Evolutionary conservation across 2,113 vertebrate genomes (phyloP).

Genomic region (Monopterus albus): DNA sequence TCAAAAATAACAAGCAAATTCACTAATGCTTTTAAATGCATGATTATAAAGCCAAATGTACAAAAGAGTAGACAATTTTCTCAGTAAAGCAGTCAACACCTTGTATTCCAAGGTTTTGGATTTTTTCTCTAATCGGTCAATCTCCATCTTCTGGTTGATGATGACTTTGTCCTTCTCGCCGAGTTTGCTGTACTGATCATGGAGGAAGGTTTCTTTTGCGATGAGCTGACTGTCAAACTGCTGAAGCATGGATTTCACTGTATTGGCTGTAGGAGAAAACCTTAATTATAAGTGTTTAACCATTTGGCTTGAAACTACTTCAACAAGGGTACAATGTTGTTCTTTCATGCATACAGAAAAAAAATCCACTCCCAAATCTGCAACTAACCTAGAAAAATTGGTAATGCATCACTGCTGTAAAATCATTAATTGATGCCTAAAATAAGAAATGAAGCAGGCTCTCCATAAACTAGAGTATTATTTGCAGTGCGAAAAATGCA

Average conservation of each 20-base stretch:
- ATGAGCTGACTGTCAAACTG: slow-evolving; percentile 84
- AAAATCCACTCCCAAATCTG: not conserved
- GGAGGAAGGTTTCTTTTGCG: slow-evolving; percentile 86
- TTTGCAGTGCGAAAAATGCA: not conserved
- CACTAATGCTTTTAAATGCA: not conserved
- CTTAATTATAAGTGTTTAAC: not conserved
- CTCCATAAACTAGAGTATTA: not conserved
- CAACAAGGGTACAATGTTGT: not conserved
- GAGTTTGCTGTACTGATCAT: slow-evolving; percentile 84
- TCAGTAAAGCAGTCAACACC: slow-evolving; percentile 76
- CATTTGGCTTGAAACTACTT: not conserved
- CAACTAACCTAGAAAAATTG: not conserved
- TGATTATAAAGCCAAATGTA: not conserved
- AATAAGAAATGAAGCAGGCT: not conserved
- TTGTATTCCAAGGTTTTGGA: slow-evolving; percentile 95
- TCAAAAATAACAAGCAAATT: not conserved
- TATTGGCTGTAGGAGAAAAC: slow-evolving; percentile 65
- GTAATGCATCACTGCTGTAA: not conserved
- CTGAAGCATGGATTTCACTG: slow-evolving; percentile 85
- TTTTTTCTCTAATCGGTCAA: slow-evolving; percentile 93
- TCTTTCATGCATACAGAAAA: not conserved
- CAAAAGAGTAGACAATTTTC: not conserved
- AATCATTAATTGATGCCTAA: not conserved
- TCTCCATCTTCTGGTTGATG: slow-evolving; percentile 83
- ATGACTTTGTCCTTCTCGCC: slow-evolving; percentile 90